These are phyloP conservation scores for Corythucha ciliata DNA, from an alignment of 2,888 invertebrate genomes.

Conservation along the genomic window DNA sequence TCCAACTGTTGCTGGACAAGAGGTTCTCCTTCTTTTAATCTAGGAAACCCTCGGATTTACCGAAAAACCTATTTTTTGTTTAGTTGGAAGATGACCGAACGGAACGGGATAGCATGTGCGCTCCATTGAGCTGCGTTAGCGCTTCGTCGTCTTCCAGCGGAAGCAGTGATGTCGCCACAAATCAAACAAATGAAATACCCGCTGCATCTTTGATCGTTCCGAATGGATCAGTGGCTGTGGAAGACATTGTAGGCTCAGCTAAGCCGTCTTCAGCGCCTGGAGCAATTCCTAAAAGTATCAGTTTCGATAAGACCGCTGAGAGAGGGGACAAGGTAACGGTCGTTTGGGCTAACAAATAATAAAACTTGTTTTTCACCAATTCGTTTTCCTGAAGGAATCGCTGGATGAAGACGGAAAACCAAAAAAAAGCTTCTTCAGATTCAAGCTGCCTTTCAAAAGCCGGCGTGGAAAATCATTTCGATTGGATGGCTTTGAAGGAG, in stretches of 20 bases:
- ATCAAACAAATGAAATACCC: conserved; percentile 1
- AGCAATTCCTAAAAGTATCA: conserved; percentile 84
- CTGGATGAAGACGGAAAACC: conserved; percentile 48
- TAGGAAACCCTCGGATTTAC: too few species aligned
- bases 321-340: conserved; percentile 58
- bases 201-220: conserved; percentile 29
- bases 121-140: conserved; percentile 41
- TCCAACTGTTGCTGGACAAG: too few species aligned
- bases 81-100: too few species aligned
- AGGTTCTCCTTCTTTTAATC: too few species aligned
- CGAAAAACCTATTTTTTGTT: too few species aligned
- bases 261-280: conserved; percentile 47
- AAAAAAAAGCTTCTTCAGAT: conserved; percentile 59
- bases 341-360: too few species aligned
- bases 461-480: conserved; percentile 30
- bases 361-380: too few species aligned
- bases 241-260: conserved; percentile 15
- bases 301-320: conserved; percentile 82
- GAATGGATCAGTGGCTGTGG: conserved; percentile 36
- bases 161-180: conserved; percentile 42
- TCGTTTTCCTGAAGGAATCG: conserved; percentile 30
- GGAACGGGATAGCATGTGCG: too few species aligned
- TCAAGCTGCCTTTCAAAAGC: conserved; percentile 57
- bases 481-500: conserved; percentile 14
- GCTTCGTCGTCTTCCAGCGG: conserved; percentile 47